Conservation (phyloP, 2,113 vertebrate genomes). For the Panthera tigris region DNA sequence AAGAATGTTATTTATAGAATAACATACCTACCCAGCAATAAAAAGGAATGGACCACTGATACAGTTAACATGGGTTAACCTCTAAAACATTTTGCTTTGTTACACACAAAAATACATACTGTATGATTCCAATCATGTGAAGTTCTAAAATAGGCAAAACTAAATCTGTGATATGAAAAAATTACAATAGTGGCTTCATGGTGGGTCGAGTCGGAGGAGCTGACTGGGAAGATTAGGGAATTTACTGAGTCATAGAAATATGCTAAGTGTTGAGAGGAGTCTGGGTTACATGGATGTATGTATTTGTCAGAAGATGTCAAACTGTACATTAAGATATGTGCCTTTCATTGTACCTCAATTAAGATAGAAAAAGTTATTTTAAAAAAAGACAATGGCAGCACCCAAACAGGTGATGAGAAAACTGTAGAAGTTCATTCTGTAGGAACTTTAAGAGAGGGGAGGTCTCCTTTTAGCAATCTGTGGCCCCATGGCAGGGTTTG, state of each 20-base stretch:
- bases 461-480: neutral
- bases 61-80: neutral
- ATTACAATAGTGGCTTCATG: neutral
- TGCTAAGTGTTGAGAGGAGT: neutral
- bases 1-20: neutral
- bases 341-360: neutral
- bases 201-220: neutral
- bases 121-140: neutral
- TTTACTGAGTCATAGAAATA: neutral
- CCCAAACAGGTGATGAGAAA: neutral
- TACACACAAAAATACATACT: neutral
- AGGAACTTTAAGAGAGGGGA: neutral
- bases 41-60: neutral
- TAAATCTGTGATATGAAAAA: neutral
- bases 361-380: neutral
- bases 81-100: neutral
- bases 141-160: neutral
- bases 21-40: neutral
- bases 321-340: neutral
- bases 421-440: neutral
- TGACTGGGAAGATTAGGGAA: neutral
- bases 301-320: neutral
- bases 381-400: neutral
- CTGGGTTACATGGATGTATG: neutral
- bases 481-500: neutral